These are phyloP conservation scores for Pachycephus smyrnensis DNA, from an alignment of 2,888 invertebrate genomes.

Conservation along the genomic window DNA sequence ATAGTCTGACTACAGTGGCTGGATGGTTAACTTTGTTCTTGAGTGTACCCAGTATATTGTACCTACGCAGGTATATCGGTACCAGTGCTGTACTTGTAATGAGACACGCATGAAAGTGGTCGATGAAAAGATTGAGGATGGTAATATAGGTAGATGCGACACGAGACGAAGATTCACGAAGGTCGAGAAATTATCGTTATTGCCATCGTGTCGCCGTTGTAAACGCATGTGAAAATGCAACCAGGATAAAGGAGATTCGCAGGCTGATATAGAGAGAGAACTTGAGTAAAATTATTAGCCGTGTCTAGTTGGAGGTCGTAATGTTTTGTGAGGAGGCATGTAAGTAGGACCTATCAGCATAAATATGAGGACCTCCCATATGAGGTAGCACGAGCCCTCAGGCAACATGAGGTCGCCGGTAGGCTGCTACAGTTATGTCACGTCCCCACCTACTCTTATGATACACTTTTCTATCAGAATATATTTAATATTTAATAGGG, in stretches of 20 bases:
- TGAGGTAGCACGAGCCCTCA: slow-evolving; percentile 17
- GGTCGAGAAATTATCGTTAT: background rate
- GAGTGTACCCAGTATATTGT: too few species aligned
- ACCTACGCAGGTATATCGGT: background rate
- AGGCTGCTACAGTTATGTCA: slow-evolving; percentile 36
- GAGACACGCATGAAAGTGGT: background rate
- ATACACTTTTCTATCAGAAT: slow-evolving; percentile 30
- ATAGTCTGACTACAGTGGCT: background rate
- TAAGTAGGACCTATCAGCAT: slow-evolving; percentile 27
- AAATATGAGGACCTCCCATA: slow-evolving; percentile 27
- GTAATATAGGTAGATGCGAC: background rate
- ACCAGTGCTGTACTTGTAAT: background rate
- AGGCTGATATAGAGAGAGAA: background rate
- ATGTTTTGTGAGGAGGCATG: slow-evolving; percentile 23
- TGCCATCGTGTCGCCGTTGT: background rate
- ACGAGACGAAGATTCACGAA: background rate
- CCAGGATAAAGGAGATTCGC: background rate
- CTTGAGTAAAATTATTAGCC: background rate
- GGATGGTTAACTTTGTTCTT: background rate
- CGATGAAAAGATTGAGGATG: background rate
- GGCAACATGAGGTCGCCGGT: slow-evolving; percentile 20
- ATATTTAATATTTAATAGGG: slow-evolving; percentile 21
- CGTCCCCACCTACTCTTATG: slow-evolving; percentile 29
- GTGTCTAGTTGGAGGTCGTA: background rate
- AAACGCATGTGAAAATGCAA: background rate